phyloP scores from a whole-genome alignment of 2,888 invertebrate species.

The Hydroisotoma schaefferi region DNA sequence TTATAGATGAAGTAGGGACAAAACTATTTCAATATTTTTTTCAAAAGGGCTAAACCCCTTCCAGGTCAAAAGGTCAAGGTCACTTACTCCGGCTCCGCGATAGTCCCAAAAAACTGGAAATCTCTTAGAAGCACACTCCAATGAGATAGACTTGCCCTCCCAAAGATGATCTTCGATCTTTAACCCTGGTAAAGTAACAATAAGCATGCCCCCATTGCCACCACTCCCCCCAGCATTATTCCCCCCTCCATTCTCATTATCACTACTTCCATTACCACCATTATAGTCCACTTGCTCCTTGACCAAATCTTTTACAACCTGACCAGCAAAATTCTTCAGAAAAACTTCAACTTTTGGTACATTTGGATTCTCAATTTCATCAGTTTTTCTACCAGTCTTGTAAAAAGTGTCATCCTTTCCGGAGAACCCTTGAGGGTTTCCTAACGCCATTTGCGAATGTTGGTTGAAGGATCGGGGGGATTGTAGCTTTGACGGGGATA shows the following conservation, averaged over 20 bases:
- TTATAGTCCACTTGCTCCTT: not conserved
- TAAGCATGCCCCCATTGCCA: not conserved
- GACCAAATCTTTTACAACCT: not conserved
- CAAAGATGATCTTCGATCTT: slow-evolving; percentile 38
- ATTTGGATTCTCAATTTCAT: too few relatives aligned
- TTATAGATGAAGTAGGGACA: too few relatives aligned
- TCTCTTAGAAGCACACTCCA: slow-evolving; percentile 24
- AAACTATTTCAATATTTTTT: too few relatives aligned
- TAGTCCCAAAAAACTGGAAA: slow-evolving; percentile 41
- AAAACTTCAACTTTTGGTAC: not conserved
- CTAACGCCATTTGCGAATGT: too few relatives aligned
- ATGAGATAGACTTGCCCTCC: slow-evolving; percentile 29
- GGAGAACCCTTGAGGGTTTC: too few relatives aligned
- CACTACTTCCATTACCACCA: not conserved
- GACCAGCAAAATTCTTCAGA: slow-evolving; percentile 5
- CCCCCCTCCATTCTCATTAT: not conserved
- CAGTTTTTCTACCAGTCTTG: too few relatives aligned
- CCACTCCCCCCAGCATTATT: not conserved
- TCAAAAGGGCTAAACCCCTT: too few relatives aligned
- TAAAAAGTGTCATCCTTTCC: too few relatives aligned
- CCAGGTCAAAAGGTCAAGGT: not conserved
- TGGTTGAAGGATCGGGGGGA: too few relatives aligned
- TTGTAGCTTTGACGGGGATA: too few relatives aligned
- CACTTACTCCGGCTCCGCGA: slow-evolving; percentile 34
- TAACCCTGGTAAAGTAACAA: slow-evolving; percentile 22